A percentile compares a stretch with the other conserved stretches of the same genome.
Conservation (phyloP, 2,888 invertebrate species). For the Ecdyonurus torrentis region DNA sequence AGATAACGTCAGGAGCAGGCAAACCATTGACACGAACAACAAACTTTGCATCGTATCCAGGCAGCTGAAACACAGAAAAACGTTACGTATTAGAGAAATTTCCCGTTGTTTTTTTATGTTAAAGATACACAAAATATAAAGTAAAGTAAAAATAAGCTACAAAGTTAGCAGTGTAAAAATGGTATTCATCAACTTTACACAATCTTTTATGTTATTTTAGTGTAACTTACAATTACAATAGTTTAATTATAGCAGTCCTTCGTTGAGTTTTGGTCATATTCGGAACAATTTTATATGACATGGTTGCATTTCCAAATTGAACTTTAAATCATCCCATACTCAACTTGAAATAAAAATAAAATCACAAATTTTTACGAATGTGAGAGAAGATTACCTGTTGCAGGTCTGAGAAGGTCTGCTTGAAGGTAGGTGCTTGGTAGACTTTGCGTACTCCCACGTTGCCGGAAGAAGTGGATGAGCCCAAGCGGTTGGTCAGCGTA, state of each 20-base stretch:
- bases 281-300: constrained; percentile 5
- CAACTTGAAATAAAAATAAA: too few relatives aligned
- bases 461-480: constrained; percentile 50
- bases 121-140: too few relatives aligned
- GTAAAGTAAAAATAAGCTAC: too few relatives aligned
- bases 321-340: too few relatives aligned
- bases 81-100: constrained; percentile 1
- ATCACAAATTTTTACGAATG: too few relatives aligned
- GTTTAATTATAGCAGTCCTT: neutral
- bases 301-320: neutral
- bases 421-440: constrained; percentile 63
- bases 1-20: constrained; percentile 67
- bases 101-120: too few relatives aligned
- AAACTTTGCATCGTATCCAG: constrained; percentile 66
- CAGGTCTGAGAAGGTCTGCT: constrained; percentile 51
- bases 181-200: too few relatives aligned
- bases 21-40: constrained; percentile 63
- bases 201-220: neutral
- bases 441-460: constrained; percentile 61
- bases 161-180: too few relatives aligned
- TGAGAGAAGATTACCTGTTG: constrained; percentile 33
- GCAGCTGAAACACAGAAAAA: constrained; percentile 33
- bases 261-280: neutral
- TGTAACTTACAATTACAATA: too few relatives aligned
- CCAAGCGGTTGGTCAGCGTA: constrained; percentile 55